Conservation (phyloP, 2,113 vertebrate species). For the Syngnathus floridae region DNA sequence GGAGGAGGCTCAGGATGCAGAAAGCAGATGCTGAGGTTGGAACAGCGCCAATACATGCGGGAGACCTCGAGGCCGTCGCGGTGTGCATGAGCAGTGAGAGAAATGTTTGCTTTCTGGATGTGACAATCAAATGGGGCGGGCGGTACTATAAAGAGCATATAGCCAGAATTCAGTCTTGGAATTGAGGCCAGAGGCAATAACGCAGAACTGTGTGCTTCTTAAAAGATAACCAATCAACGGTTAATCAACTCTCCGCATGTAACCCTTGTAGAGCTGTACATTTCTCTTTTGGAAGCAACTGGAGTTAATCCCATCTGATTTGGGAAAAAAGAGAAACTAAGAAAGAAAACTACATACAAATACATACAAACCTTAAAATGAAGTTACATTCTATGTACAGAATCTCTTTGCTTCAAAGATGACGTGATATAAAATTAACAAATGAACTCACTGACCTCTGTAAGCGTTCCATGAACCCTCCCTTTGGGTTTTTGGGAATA, state of each 20-base stretch:
- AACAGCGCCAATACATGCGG: conserved; percentile 48
- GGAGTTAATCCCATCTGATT: no score
- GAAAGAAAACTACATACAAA: no score
- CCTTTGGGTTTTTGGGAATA: conserved; percentile 44
- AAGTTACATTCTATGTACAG: not conserved
- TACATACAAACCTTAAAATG: no score
- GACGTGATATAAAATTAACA: conserved; percentile 21
- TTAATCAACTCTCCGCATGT: not conserved
- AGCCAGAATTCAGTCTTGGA: conserved; percentile 37
- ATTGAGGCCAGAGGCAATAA: conserved; percentile 37
- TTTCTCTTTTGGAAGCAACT: not conserved
- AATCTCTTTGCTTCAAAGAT: not conserved
- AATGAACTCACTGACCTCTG: conserved; percentile 40
- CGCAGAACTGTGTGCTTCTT: conserved; percentile 7
- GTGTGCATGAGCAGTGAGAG: conserved; percentile 45
- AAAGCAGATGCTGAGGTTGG: conserved; percentile 65
- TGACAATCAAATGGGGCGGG: conserved; percentile 49
- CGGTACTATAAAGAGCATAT: conserved; percentile 45
- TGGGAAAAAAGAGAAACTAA: no score
- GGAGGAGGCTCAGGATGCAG: conserved; percentile 45
- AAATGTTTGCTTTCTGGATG: conserved; percentile 61
- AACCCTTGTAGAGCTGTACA: not conserved
- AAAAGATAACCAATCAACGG: not conserved
- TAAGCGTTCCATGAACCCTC: conserved; percentile 48
- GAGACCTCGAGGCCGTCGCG: conserved; percentile 36